phyloP scores from a whole-genome alignment of 2,113 vertebrate genomes.

The Sorex fumeus region DNA sequence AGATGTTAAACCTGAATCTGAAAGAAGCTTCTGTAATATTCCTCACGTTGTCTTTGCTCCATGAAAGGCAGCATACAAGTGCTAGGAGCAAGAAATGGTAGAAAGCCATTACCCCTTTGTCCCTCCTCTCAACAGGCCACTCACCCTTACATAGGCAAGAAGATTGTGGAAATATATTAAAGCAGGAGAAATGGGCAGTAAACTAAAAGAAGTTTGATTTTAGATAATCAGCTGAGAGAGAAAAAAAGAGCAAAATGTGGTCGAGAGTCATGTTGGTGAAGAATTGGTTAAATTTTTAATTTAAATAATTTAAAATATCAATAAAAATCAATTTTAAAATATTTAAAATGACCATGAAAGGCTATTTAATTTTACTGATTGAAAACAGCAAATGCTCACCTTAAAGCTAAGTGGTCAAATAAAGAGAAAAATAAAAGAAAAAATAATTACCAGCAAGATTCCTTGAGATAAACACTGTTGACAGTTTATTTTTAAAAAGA shows the following conservation, averaged over 20 bases:
- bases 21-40: not conserved
- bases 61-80: not conserved
- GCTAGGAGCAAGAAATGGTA: not conserved
- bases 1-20: not conserved
- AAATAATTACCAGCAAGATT: slow-evolving; percentile 4
- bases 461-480: not conserved
- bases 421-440: not conserved
- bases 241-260: not conserved
- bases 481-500: not conserved
- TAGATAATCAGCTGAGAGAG: slow-evolving; percentile 10
- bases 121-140: accelerated
- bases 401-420: slow-evolving; percentile 45
- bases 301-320: not conserved
- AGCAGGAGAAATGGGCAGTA: not conserved
- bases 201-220: not conserved
- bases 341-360: no score
- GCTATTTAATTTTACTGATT: slow-evolving; percentile 6
- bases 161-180: not conserved
- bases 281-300: not conserved
- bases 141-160: not conserved
- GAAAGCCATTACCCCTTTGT: not conserved
- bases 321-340: no score
- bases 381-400: slow-evolving; percentile 1
- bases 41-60: not conserved
- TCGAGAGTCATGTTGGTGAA: not conserved